Percentiles rank a stretch among this genome's conserved stretches.
phyloP scores from a whole-genome alignment of 2,113 vertebrate species.

The Polyodon spathula region DNA sequence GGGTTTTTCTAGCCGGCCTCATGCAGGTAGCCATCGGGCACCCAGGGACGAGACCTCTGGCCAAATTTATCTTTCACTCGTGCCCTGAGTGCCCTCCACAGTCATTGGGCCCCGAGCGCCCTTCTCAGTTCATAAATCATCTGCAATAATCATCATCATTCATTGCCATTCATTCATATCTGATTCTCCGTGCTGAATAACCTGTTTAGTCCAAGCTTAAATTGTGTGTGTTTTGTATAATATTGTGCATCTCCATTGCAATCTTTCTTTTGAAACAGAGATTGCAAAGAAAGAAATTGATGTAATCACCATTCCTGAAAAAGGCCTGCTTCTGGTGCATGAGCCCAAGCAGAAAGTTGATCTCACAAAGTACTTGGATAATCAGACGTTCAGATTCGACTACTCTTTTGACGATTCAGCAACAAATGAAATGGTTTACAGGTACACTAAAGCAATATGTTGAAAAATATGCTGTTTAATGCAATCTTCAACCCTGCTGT shows the following conservation, averaged over 20 bases:
- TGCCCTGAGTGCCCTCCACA: no score
- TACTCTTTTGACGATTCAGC: conserved; percentile 78
- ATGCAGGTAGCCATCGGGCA: no score
- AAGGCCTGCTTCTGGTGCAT: conserved; percentile 72
- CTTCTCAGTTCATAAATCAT: no score
- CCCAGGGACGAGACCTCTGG: no score
- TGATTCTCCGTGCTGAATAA: no score
- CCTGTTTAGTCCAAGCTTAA: not conserved
- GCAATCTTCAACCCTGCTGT: not conserved
- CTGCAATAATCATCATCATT: no score
- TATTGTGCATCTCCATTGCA: not conserved
- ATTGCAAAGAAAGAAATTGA: conserved; percentile 79
- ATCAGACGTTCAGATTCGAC: conserved; percentile 86
- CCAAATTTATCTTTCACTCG: no score
- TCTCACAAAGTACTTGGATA: conserved; percentile 91
- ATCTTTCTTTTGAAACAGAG: conserved; percentile 51
- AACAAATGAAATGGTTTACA: conserved; percentile 87
- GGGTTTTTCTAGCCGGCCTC: no score
- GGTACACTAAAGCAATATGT: conserved; percentile 46
- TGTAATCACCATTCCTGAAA: conserved; percentile 84
- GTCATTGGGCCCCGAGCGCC: no score
- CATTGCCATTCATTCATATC: no score
- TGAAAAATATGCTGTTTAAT: not conserved
- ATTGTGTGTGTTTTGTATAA: not conserved
- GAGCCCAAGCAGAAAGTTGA: conserved; percentile 95